These are phyloP conservation scores for Theocolax elegans DNA, from an alignment of 1,140 invertebrate species.

Conservation along the genomic window DNA sequence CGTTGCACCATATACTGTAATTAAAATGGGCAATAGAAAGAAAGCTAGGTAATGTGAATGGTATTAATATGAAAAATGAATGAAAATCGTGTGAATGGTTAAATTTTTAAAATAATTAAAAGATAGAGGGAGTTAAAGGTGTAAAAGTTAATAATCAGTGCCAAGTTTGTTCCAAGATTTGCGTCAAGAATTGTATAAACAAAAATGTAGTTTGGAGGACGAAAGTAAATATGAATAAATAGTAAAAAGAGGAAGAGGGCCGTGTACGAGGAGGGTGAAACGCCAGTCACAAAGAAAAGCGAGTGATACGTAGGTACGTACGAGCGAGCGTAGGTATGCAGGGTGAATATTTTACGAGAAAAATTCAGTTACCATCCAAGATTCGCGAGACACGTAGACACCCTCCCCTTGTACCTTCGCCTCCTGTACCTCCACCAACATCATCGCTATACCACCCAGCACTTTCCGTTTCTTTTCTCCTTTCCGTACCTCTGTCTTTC, in stretches of 20 bases:
- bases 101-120: no score
- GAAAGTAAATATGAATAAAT: constrained; percentile 32
- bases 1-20: no score
- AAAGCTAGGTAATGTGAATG: no score
- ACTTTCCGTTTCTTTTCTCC: constrained; percentile 21
- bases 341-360: constrained; percentile 66
- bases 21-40: no score
- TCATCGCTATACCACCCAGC: no score
- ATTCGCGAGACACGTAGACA: constrained; percentile 63
- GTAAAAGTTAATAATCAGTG: no score
- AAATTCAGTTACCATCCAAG: constrained; percentile 65
- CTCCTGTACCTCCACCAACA: constrained; percentile 30
- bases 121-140: no score
- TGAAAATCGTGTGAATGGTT: no score
- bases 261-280: constrained; percentile 24
- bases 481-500: constrained; percentile 11
- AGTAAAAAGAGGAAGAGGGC: constrained; percentile 3
- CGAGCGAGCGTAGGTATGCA: constrained; percentile 55
- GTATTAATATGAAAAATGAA: no score
- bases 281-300: constrained; percentile 40
- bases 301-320: constrained; percentile 61
- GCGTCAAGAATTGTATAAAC: constrained; percentile 13
- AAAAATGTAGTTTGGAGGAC: not conserved
- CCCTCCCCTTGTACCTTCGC: constrained; percentile 46
- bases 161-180: not conserved